These are phyloP conservation scores for Hydractinia echinata DNA, from an alignment of 30 jellyfish, hydroid and myxozoan genomes.

Conservation along the genomic window DNA sequence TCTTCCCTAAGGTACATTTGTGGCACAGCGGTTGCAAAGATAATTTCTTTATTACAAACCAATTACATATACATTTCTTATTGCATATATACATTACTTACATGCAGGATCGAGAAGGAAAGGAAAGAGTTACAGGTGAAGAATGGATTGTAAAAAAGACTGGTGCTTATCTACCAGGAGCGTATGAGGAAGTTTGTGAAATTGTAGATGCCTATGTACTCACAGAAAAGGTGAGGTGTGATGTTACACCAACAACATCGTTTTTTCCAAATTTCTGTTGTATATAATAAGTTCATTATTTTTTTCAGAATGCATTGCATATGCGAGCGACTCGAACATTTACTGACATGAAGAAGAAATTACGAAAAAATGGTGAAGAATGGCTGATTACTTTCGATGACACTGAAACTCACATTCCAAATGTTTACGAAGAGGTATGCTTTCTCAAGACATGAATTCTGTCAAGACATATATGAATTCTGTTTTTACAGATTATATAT, in stretches of 20 bases:
- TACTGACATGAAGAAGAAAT: constrained; percentile 71
- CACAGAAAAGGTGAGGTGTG: constrained; percentile 71
- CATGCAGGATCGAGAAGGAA: constrained; percentile 89
- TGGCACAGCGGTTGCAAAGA: too few relatives aligned
- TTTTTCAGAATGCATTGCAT: constrained; percentile 79
- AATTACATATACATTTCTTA: too few relatives aligned
- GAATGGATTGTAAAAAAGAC: constrained; percentile 91
- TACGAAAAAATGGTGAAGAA: constrained; percentile 93
- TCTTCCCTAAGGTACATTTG: too few relatives aligned
- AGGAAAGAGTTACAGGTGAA: constrained; percentile 89
- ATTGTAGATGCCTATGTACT: constrained; percentile 85
- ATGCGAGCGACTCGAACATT: constrained; percentile 95
- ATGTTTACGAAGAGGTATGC: constrained; percentile 90
- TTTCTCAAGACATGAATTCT: background rate
- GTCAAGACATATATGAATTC: too few relatives aligned
- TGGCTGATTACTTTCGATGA: constrained; percentile 91
- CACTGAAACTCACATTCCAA: constrained; percentile 95
- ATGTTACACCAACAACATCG: background rate
- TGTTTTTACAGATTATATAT: too few relatives aligned
- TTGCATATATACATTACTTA: background rate
- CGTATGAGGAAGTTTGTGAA: constrained; percentile 95
- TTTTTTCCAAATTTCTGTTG: background rate
- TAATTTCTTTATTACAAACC: too few relatives aligned
- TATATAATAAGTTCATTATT: background rate
- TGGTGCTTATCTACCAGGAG: constrained; percentile 98